Percentiles rank a stretch among this genome's conserved stretches.
phyloP scores from a whole-genome alignment of 2,113 vertebrate species.

The Epinephelus moara region DNA sequence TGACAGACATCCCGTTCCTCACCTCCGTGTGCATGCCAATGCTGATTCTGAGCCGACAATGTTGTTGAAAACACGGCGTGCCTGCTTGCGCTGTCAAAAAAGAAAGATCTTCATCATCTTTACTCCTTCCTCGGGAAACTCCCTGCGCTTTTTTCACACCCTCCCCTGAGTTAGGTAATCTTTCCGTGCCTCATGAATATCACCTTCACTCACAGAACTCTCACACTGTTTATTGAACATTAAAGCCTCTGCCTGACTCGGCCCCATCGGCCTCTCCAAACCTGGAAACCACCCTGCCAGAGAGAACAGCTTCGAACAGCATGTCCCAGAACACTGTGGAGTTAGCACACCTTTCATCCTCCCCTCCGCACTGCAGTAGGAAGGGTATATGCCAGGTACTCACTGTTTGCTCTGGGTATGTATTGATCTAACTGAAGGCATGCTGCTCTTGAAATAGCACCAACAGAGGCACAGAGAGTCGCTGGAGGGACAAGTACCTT shows the following conservation, averaged over 20 bases:
- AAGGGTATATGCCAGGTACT: slow-evolving; percentile 45
- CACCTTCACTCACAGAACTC: slow-evolving; percentile 27
- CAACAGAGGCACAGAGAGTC: slow-evolving; percentile 38
- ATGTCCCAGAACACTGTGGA: slow-evolving; percentile 57
- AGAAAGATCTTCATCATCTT: slow-evolving; percentile 44
- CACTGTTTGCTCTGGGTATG: slow-evolving; percentile 61
- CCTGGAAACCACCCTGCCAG: slow-evolving; percentile 37
- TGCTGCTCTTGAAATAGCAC: slow-evolving; percentile 80
- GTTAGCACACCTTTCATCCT: slow-evolving; percentile 52
- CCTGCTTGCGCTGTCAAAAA: slow-evolving; percentile 30
- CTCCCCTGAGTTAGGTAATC: not conserved
- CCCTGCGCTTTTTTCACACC: not conserved
- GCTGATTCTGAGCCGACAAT: slow-evolving; percentile 9
- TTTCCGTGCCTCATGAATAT: slow-evolving; percentile 26
- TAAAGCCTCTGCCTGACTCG: slow-evolving; percentile 20
- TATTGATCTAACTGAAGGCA: slow-evolving; percentile 76
- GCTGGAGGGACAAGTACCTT: slow-evolving; percentile 44
- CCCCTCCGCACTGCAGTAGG: slow-evolving; percentile 62
- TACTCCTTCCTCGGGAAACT: slow-evolving; percentile 26
- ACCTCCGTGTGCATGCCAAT: slow-evolving; percentile 16
- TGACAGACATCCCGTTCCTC: slow-evolving; percentile 55
- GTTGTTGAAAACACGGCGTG: slow-evolving; percentile 35
- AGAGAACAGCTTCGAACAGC: slow-evolving; percentile 40
- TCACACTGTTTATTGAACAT: slow-evolving; percentile 33
- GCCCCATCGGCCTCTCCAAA: not conserved